phyloP scores from a whole-genome alignment of 2,113 vertebrate species.

The Verasper variegatus region DNA sequence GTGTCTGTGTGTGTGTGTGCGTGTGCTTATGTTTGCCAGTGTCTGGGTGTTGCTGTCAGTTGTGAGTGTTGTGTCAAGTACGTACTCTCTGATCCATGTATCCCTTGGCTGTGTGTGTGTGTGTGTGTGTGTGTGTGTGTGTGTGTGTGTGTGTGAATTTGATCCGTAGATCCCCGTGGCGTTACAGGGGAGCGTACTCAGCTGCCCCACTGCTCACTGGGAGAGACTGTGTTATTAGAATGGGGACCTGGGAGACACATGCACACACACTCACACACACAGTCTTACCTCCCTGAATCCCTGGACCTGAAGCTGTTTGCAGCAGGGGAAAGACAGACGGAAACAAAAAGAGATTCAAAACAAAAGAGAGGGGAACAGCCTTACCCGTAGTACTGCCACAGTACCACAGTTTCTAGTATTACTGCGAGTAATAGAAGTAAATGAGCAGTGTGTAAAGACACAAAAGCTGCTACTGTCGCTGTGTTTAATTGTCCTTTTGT shows the following conservation, averaged over 20 bases:
- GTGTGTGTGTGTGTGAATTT: conserved; percentile 55
- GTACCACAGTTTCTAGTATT: not conserved
- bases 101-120: conserved; percentile 38
- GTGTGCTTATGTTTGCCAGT: conserved; percentile 11
- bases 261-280: conserved; percentile 34
- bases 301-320: conserved; percentile 54
- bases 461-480: not conserved
- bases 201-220: conserved; percentile 81
- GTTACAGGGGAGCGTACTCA: conserved; percentile 71
- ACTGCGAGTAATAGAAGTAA: not conserved
- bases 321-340: conserved; percentile 43
- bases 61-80: conserved; percentile 55
- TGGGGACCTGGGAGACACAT: conserved; percentile 76
- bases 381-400: not conserved
- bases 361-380: conserved; percentile 25
- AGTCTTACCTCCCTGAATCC: conserved; percentile 62
- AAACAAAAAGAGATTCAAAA: conserved; percentile 54
- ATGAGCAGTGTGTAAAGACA: not conserved
- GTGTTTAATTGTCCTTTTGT: not conserved
- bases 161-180: conserved; percentile 75
- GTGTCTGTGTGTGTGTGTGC: conserved; percentile 25
- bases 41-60: conserved; percentile 39
- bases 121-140: conserved; percentile 21
- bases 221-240: conserved; percentile 84
- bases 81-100: conserved; percentile 61